Evolutionary conservation across 2,888 invertebrate species (phyloP), one percentile per base, ranked within the genome.

Genomic region (Melinopterus prodromus): DNA sequence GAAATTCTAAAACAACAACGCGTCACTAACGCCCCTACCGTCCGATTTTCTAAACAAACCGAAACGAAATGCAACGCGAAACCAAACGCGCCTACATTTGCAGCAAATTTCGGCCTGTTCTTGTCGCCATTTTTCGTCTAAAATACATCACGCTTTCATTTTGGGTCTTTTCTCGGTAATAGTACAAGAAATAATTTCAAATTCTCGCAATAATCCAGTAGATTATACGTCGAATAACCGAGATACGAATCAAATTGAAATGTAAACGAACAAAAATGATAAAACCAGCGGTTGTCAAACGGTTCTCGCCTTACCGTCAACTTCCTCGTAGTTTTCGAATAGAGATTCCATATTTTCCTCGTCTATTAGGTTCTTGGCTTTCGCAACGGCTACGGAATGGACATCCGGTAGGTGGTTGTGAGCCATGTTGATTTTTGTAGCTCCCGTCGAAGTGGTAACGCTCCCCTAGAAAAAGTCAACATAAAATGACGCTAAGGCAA

Each of bases 351-450:
- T 12, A 80, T 69, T 16, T 81, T 81, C 14, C 80, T 80, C 6
- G 36, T 70, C 70, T 81, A 80, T 12, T 83, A 81, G 85, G 87
- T 79, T 88, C 86, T 76, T 85, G 86, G 71, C 90, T 86, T 53
- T 53, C 3, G 90, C 90, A 69, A 88, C 81, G 26, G 89, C 88
- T 1, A 88, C 89, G 0, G 90, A 90, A 53, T 86, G 87, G 71
- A 87, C 87, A 84, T 90, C 90, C 0, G 90, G 90, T 15, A 87
- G 83, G 80, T 90, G 90, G 84, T 90, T 90, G 84, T 91, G 90
- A 6, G 88, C 88, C 87, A 89, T 89, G 79, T 89, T 88, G 12
- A 90, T 85, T 80, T 85, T 86, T 1, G 90, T 89, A 5, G 86
- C 84, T 6, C 87, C 88, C 78, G 85, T 87, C 77, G 86, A 87